Conservation (phyloP, 1,140 invertebrate species). For the Neodiprion fabricii region DNA sequence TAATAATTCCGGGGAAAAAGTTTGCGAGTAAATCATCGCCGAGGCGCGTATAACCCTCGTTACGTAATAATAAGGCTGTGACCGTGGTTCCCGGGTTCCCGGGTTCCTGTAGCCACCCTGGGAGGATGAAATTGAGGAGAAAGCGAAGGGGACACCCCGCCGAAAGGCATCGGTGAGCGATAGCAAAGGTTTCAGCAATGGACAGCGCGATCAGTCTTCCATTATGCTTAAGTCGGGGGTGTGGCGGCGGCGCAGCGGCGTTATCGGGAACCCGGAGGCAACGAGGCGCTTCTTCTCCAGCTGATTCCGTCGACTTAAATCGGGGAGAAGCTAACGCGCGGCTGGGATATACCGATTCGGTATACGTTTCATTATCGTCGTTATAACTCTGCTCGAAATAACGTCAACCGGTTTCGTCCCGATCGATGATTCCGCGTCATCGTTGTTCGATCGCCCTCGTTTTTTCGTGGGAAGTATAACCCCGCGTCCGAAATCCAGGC, state of each 20-base stretch:
- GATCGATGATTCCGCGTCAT: not conserved
- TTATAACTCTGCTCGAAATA: too few relatives aligned
- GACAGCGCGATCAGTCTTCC: slow-evolving; percentile 33
- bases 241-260: not conserved
- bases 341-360: not conserved
- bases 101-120: not conserved
- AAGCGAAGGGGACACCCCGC: slow-evolving; percentile 16
- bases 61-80: not conserved
- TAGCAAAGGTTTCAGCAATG: slow-evolving; percentile 24
- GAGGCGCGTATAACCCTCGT: not conserved
- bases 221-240: slow-evolving; percentile 33
- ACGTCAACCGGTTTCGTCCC: not conserved
- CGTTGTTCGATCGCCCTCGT: not conserved
- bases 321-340: slow-evolving; percentile 24
- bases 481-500: too few relatives aligned
- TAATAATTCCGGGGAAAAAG: too few relatives aligned
- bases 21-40: too few relatives aligned
- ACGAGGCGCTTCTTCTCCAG: slow-evolving; percentile 27
- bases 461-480: not conserved
- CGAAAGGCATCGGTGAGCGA: slow-evolving; percentile 30
- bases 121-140: not conserved
- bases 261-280: too few relatives aligned
- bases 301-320: slow-evolving; percentile 19
- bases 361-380: too few relatives aligned
- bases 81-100: not conserved